phyloP scores from a whole-genome alignment of 2,113 vertebrate genomes.

The Cyanoderma ruficeps region DNA sequence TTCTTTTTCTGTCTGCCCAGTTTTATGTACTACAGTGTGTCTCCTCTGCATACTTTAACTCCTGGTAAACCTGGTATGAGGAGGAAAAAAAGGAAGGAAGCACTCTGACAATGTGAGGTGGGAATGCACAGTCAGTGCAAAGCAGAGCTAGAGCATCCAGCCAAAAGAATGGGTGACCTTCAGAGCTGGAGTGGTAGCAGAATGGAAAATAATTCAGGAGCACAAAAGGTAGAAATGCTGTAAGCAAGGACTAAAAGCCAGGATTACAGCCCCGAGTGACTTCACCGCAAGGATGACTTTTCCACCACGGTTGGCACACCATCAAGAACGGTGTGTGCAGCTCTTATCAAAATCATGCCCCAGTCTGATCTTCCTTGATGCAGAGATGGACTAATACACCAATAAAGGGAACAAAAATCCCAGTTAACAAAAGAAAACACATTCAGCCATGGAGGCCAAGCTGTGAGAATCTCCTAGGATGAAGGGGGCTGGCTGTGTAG shows the following conservation, averaged over 20 bases:
- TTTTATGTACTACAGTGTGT: not conserved
- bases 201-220: not conserved
- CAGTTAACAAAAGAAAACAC: not conserved
- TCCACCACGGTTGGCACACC: not conserved
- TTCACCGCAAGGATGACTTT: not conserved
- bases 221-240: not conserved
- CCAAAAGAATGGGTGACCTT: not conserved
- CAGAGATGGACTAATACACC: not conserved
- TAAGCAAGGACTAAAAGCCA: not conserved
- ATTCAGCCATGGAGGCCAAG: not conserved
- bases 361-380: not conserved
- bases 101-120: not conserved
- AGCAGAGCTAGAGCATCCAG: not conserved
- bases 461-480: not conserved
- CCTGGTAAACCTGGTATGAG: not conserved
- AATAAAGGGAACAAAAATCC: not conserved
- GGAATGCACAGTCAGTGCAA: not conserved
- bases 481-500: fast-evolving
- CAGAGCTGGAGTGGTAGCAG: not conserved
- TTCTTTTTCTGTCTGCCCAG: not conserved
- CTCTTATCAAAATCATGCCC: not conserved
- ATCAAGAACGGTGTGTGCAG: not conserved
- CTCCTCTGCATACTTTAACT: not conserved
- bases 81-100: not conserved
- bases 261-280: not conserved